Base-by-base conservation (phyloP, 2,113 vertebrate species). In the Lutjanus erythropterus region DNA sequence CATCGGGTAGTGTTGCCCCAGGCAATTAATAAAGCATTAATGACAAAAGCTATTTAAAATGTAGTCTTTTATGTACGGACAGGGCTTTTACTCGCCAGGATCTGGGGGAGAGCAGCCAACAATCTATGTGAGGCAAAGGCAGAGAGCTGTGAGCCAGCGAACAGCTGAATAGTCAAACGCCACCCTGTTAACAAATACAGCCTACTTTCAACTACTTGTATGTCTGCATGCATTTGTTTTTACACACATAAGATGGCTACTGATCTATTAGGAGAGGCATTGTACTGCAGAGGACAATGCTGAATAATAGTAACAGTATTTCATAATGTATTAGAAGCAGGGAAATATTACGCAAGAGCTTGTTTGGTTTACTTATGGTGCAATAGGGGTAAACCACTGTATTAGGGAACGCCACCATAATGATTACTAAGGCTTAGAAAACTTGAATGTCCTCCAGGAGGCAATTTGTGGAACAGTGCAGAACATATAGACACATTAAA, bases 1-100 rank as follows among this genome's bases (percentile, higher is more conserved):
- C 94, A 90, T 94, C 89, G 94, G 92, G 94, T 95, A 95, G 88
- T 86, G 92, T 96, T 91, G 96, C 97, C 96, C 89, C 86, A 56
- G 96, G 97, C 98, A 97, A 97, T 98, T 98, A 98, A 98, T 98
- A 98, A 98, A 97, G 97, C 96, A 97, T 98, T 98, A 98, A 98
- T 97, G 97, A 98, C 97, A 97, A 97, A 97, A 95, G 95, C 96
- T 96, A 97, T 98, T 98, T 97, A 95, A 97, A 98, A 97, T 96
- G 96, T 95, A 94, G 95, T 96, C 94, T 95, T 95, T 96, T 96
- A 96, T 96, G 93, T 96, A 93, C 77, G 90, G 96, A 95, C 94
- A 95, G 93, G 93, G 96, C 95, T 96, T 96, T 96, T 96, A 93
- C 95, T 95, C 86, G 89, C 79, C 91, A 92, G 80, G 91, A 96